A percentile compares a stretch with the other conserved stretches of the same genome.
Evolutionary conservation across 2,888 invertebrate genomes (phyloP).

Genomic region (Polia nebulosa): DNA sequence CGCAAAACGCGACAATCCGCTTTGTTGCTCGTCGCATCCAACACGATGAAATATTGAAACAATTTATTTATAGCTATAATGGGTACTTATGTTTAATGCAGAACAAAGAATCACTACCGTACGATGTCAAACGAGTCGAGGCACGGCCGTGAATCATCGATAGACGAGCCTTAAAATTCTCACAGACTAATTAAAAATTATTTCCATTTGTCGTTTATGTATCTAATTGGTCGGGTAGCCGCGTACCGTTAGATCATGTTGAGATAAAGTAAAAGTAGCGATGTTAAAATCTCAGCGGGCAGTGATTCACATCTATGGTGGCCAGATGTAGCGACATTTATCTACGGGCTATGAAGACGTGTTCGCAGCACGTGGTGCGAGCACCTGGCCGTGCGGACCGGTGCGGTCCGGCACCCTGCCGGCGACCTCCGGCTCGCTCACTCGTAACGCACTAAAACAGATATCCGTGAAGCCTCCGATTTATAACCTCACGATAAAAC

Average conservation of each 20-base stretch:
- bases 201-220: constrained; percentile 78
- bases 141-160: constrained; percentile 77
- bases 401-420: constrained; percentile 74
- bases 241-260: constrained; percentile 76
- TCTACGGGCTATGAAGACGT: constrained; percentile 74
- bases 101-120: constrained; percentile 75
- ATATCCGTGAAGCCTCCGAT: constrained; percentile 71
- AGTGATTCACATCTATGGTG: constrained; percentile 76
- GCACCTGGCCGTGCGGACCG: constrained; percentile 75
- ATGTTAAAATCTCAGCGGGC: constrained; percentile 83
- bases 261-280: constrained; percentile 78
- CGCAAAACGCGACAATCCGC: constrained; percentile 85
- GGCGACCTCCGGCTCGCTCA: constrained; percentile 71
- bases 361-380: constrained; percentile 79
- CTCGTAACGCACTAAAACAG: constrained; percentile 68
- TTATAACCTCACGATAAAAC: constrained; percentile 68
- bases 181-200: constrained; percentile 80
- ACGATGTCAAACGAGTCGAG: constrained; percentile 70
- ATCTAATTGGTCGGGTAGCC: constrained; percentile 77
- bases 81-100: constrained; percentile 73
- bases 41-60: constrained; percentile 80
- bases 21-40: constrained; percentile 80
- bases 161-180: constrained; percentile 74
- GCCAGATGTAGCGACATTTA: constrained; percentile 78
- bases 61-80: constrained; percentile 82